Evolutionary conservation across 2,797 vertebrate genomes (phyloP), one percentile per base, ranked within the genome.

Genomic region (Pantherophis alleghaniensis): DNA sequence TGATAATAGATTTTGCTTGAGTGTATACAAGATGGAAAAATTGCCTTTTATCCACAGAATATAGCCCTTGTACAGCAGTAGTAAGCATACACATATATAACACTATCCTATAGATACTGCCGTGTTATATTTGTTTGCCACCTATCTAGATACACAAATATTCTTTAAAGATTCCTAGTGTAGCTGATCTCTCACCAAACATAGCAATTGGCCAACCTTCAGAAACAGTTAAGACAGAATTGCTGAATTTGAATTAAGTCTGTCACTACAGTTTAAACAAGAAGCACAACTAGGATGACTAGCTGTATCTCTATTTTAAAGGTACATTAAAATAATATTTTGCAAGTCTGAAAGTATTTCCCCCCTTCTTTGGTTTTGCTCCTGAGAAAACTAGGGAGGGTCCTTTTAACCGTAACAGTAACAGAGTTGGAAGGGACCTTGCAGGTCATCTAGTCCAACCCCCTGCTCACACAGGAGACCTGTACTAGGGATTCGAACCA

Each of bases 1-100:
- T 86, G 32, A 59, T 74, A 93, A 57, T 26, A 91, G 59, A 66
- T 89, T 91, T 91, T 66, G 7, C 69, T 91, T 57, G 57, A 66
- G 32, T 42, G 4, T 86, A 79, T 5, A 28, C 14, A n/a, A 37
- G 18, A 91, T 74, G 22, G 59, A 51, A 88, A 90, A 86, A 18
- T 42, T 55, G 60, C 4, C 24, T 28, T 86, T 57, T 69, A 66
- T 63, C 79, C 90, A 89, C 4, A 12, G 66, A 88, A 87, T 24
- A 69, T 37, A 59, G 79, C 12, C 28, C 37, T 24, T 79, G 22
- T 13, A 18, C 10, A 20, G 63, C 90, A 89, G 20, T 12, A 66
- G 63, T 53, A 47, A 93, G 55, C 9, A 12, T 47, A 47, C 1
- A 0, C 10, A 24, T 83, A 83, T 47, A 83, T 22, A 83, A 42